Evolutionary conservation across 2,888 invertebrate species (phyloP), one percentile per base, ranked within the genome.

Genomic region (Hyalella azteca): DNA sequence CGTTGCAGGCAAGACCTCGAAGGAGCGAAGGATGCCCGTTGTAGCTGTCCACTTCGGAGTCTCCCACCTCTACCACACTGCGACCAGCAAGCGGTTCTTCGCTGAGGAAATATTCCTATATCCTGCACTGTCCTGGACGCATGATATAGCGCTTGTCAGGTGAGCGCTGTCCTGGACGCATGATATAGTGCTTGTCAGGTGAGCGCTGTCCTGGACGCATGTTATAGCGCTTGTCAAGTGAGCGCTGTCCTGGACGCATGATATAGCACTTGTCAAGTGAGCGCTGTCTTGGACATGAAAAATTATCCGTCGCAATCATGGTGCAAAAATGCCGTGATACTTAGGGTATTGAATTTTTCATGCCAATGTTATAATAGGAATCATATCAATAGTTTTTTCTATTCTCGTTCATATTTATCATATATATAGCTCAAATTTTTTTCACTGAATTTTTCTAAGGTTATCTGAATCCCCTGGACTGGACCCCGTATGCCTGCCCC

Each of bases 111-210:
- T 66, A 5, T 32, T 66, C 13, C 66, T 66, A 15, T 36, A 66
- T 15, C 66, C 66, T 4, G 66, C 32, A 5, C 3, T 36, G 11
- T 39, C 66, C 7, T 29, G 29, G 29, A 36, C 36, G 5, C 66
- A 66, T 36, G 66, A 66, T 36, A 66, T 66, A 29, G 66, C 66
- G 66, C 66, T 66, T 15, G 66, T 66, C 66, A 66, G 66, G 66
- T 19, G 36, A 36, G 36, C 0, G 7, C 29, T 19, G 3, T 66
- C 36, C 4, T 32, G 2, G 9, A 36, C 39, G 19, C 29, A 36
- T 3, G 1, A 29, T 11, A 36, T 13, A 19, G 45, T 15, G 45
- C 45, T 45, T 11, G 45, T 45, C 9, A 45, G 15, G 45, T 45
- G 15, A 45, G 11, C 15, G n/a, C n/a, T n/a, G n/a, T n/a, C n/a